Base-by-base conservation (phyloP, 2,797 vertebrate species). In the Pangasius sanitwongsei region DNA sequence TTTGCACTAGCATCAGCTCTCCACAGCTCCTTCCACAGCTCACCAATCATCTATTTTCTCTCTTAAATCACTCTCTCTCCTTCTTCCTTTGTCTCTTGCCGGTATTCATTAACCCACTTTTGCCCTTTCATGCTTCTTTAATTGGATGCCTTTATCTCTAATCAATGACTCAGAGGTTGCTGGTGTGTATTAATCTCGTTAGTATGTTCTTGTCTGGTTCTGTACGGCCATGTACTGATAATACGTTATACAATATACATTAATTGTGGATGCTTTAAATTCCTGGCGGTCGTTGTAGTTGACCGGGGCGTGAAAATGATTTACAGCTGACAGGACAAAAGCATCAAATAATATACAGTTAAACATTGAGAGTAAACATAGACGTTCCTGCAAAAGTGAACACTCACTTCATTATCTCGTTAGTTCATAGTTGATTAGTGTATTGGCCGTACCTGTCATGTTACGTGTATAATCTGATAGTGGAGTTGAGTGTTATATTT, bases 71-170 rank as follows among this genome's bases (percentile, higher is more conserved):
- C 78, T 81, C 44, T 5, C 41, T 48, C 74, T 85, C 57, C 59
- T 70, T 75, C 78, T 81, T 18, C 28, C 37, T 18, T 61, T 78
- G 37, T 34, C 53, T 85, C 55, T 74, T 25, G 57, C 44, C 41
- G 50, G 61, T 74, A 41, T 87, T 87, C 87, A 59, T 83, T 48
- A 61, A 84, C 63, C 72, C 77, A 31, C 13, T 57, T 53, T 75
- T 74, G 12, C 37, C 72, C 48, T 85, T 65, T 81, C 70, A 83
- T 85, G 34, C 63, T 63, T 78, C 48, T 63, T 59, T 85, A 48
- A 65, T 78, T 50, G 13, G 50, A 41, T 8, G n/a, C 63, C 61
- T 85, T 86, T 65, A 37, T 87, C 65, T 83, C 85, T 87, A 75
- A 88, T 88, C 55, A 84, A 7, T 41, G 55, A 75, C 69, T 83